Percentiles rank a stretch among this genome's conserved stretches.
Evolutionary conservation across 2,797 vertebrate genomes (phyloP).

Genomic region (Pogonophryne albipinna): DNA sequence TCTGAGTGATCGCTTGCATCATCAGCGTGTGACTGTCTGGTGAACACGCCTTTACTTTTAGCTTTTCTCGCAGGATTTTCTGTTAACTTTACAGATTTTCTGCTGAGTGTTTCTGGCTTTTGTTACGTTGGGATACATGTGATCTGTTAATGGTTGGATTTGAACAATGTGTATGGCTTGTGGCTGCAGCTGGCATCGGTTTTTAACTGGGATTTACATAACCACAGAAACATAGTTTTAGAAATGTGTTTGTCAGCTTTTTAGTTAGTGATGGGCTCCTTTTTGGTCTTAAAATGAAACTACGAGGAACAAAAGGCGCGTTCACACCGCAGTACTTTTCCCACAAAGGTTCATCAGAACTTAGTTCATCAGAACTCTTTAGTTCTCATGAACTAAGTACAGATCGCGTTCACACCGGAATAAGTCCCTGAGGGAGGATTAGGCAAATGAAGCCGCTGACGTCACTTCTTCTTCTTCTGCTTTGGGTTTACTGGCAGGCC

Average conservation of each 20-base stretch:
- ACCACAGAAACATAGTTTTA: slow-evolving; percentile 1
- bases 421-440: too few relatives aligned
- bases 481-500: too few relatives aligned
- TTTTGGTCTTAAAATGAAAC: background rate
- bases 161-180: background rate
- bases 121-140: background rate
- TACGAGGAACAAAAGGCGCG: background rate
- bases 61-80: background rate
- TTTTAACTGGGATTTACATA: slow-evolving; percentile 13
- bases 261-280: background rate
- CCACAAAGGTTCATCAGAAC: too few relatives aligned
- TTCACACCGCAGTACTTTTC: too few relatives aligned
- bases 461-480: too few relatives aligned
- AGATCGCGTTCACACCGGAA: too few relatives aligned
- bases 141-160: background rate
- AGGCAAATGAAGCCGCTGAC: too few relatives aligned
- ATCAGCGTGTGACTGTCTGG: slow-evolving; percentile 1
- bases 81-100: background rate
- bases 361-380: too few relatives aligned
- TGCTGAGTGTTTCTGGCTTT: background rate
- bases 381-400: too few relatives aligned
- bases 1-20: background rate
- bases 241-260: background rate
- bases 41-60: background rate
- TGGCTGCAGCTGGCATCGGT: background rate